Evolutionary conservation across 1,140 invertebrate genomes (phyloP), one percentile per base, ranked within the genome.

Genomic region (Zaprionus kolodkinae): DNA sequence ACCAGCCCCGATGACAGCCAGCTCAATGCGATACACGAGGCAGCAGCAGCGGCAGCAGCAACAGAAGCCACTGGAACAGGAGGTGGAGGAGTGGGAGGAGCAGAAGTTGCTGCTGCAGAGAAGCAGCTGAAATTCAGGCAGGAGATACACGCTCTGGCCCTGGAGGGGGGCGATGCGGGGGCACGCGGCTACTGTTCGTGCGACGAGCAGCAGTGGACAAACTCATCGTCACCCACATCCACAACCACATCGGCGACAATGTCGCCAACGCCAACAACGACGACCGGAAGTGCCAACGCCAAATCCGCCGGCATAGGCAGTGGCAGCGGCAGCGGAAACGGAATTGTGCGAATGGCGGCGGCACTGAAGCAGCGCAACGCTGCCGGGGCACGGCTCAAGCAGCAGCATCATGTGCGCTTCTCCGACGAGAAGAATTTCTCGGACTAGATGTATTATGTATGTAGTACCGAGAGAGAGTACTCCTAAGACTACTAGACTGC

Each of bases 361-460:
- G 56, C 77, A 63, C 56, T 48, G 27, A 64, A 67, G 13, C 66
- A 64, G 45, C 67, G 72, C 48, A 38, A 74, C 66, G 57, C 72
- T 50, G 54, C 30, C 25, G 71, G 54, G 33, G 17, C 62, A n/a
- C 70, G 89, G 17, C 81, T 91, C 40, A 92, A 92, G 72, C 91
- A 91, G 72, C 91, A 92, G 66, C 91, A 92, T 74, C 91, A 92
- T 76, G 91, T 92, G 70, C 86, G 91, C 70, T 92, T 92, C 71
- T 92, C 91, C 52, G 91, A 92, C 64, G 91, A 92, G 79, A 91
- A 92, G 63, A 92, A 92, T 64, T 92, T 92, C 73, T 92, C 91
- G 67, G 91, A 92, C 79, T 92, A 73, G 60, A n/a, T n/a, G 33
- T n/a, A 10, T 45, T 35, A 21, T 21, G 21, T 21, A 21, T 21